Conservation (phyloP, 2,797 vertebrate genomes). For the Petrocephalus schoutedeni region DNA sequence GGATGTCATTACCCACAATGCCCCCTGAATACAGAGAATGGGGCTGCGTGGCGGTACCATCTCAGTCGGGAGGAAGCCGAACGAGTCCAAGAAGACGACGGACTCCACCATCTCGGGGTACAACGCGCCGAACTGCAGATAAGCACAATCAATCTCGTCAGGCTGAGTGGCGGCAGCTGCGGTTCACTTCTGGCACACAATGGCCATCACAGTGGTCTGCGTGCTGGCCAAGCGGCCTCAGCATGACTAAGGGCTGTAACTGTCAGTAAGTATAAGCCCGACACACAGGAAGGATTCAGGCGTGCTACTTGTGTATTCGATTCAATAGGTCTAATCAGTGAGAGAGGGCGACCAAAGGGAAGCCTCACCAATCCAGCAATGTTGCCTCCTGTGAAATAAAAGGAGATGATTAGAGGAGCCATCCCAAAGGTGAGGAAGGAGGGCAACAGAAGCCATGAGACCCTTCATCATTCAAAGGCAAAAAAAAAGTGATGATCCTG, state of each 20-base stretch:
- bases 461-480: neutral
- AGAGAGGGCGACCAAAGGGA: neutral
- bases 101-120: constrained; percentile 85
- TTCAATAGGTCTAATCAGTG: neutral
- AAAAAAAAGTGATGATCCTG: neutral
- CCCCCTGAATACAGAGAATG: neutral
- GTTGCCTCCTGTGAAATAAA: constrained; percentile 62
- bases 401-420: neutral
- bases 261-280: neutral
- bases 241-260: neutral
- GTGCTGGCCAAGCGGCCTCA: neutral
- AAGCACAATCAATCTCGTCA: neutral
- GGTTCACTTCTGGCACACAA: neutral
- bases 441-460: neutral
- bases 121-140: constrained; percentile 69
- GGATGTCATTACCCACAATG: neutral
- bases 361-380: constrained; percentile 63
- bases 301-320: neutral
- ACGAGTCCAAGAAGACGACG: constrained; percentile 72
- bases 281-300: neutral
- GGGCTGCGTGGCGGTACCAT: constrained; percentile 39
- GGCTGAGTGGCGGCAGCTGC: neutral
- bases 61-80: constrained; percentile 62
- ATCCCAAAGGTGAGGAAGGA: neutral
- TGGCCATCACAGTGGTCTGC: neutral